Base-by-base conservation (phyloP, 2,888 invertebrate genomes). In the Caenorhabditis zanzibari region DNA sequence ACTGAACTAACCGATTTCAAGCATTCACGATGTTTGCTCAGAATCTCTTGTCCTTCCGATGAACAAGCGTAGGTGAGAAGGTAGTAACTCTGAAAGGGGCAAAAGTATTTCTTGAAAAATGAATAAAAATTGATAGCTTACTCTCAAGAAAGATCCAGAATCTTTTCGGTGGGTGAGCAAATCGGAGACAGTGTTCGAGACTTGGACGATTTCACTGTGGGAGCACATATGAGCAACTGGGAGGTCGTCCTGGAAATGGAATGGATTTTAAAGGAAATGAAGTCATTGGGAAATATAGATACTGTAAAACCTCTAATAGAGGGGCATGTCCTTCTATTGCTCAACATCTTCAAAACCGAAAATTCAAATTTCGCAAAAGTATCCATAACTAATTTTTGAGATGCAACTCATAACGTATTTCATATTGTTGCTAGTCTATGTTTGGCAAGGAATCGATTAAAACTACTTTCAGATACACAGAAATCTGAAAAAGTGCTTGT, bases 31-130 rank as follows among this genome's bases (percentile, higher is more conserved):
- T 92, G 90, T 28, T 91, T 86, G 64, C 71, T 77, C 10, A 92
- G 86, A 49, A 92, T 86, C 52, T 90, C 87, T 71, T 92, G 92
- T 10, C 92, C 92, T 75, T 90, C 89, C 3, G 84, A 41, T 1
- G 92, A 92, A 80, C 92, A 92, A 7, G 92, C 90, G 61, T 90
- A 92, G 2, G 88, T 90, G 24, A 92, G 88, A 32, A 92, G 87
- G 64, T 92, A 92, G 81, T 92, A 92, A 72, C 89, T 89, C 88
- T 91, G 66, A 47, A 84, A 64, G 32, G 22, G 32, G 12, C 6
- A 38, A 52, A n/a, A n/a, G n/a, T n/a, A n/a, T n/a, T n/a, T n/a
- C 14, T 54, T 22, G 24, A 22, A 41, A 12, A 38, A 16, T n/a
- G 2, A 35, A 16, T 24, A 9, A 59, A 47, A 72, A 35, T 16